Evolutionary conservation across 2,888 invertebrate species (phyloP), one percentile per base, ranked within the genome.

Genomic region (Halictus quadricinctus): DNA sequence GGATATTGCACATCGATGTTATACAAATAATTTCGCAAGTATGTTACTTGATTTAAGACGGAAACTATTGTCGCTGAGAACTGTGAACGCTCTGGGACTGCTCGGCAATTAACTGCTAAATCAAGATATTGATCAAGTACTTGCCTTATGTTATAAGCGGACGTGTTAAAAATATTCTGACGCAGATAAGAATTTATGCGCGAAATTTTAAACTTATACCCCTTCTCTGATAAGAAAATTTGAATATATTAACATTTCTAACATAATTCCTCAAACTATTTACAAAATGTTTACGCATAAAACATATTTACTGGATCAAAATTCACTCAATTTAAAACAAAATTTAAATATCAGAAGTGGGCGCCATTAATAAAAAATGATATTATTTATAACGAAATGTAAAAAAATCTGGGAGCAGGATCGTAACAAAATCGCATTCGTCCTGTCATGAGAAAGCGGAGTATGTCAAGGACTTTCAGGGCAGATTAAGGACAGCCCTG

Each of bases 401-500:
- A 10, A n/a, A 21, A 12, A 12, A 1, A 10, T 58, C 4, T 58
- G 58, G n/a, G 1, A 12, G 58, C 12, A 4, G n/a, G 12, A 12
- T 5, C 58, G 12, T n/a, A 58, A 3, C n/a, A n/a, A 58, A n/a
- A 58, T n/a, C 5, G n/a, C n/a, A 58, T n/a, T 58, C n/a, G 58
- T 58, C n/a, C n/a, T 58, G n/a, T n/a, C 29, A 15, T 15, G 15
- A 48, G 36, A 81, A 73, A 79, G 54, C 54, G 76, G 54, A 43
- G 60, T 76, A 50, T 66, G 75, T 41, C 41, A 41, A 78, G 60
- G 48, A 79, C 73, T 76, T 86, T 80, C 36, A 29, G 25, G n/a
- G n/a, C 48, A 86, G 87, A 87, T 87, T 87, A 87, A 86, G 84
- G 41, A 76, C 80, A 78, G 79, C 82, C 25, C 80, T 79, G 85